phyloP scores from a whole-genome alignment of 2,888 invertebrate genomes.

The Erynnis tages region DNA sequence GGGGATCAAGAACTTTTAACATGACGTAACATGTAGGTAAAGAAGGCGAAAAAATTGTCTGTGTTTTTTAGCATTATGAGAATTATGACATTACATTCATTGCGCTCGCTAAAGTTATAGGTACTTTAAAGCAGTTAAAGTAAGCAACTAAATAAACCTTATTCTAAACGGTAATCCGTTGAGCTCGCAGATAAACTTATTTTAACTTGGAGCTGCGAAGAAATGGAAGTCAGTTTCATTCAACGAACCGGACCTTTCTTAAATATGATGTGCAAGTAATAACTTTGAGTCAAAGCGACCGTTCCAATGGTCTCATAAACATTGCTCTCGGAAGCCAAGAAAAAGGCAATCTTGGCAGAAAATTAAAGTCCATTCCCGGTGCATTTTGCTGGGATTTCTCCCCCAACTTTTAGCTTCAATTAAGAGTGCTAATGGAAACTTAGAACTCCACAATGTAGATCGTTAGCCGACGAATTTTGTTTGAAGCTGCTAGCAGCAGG shows the following conservation, averaged over 20 bases:
- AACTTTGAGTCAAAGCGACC: conserved; percentile 13
- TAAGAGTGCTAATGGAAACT: conserved; percentile 54
- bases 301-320: conserved; percentile 19
- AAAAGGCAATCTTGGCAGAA: conserved; percentile 26
- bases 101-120: not conserved
- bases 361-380: conserved; percentile 18
- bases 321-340: conserved; percentile 20
- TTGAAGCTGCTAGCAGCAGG: conserved; percentile 1
- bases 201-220: not conserved
- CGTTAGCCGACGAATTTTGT: conserved; percentile 42
- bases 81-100: no score
- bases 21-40: no score
- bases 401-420: conserved; percentile 31
- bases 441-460: conserved; percentile 53
- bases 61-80: no score
- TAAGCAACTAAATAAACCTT: not conserved
- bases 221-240: no score
- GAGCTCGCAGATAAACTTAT: not conserved
- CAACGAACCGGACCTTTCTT: not conserved
- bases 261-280: conserved; percentile 14
- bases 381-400: conserved; percentile 26
- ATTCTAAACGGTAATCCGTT: not conserved
- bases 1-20: no score
- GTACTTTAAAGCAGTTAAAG: not conserved
- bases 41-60: no score